Base-by-base conservation (phyloP, 2,113 vertebrate genomes). In the Muntiacus reevesi region DNA sequence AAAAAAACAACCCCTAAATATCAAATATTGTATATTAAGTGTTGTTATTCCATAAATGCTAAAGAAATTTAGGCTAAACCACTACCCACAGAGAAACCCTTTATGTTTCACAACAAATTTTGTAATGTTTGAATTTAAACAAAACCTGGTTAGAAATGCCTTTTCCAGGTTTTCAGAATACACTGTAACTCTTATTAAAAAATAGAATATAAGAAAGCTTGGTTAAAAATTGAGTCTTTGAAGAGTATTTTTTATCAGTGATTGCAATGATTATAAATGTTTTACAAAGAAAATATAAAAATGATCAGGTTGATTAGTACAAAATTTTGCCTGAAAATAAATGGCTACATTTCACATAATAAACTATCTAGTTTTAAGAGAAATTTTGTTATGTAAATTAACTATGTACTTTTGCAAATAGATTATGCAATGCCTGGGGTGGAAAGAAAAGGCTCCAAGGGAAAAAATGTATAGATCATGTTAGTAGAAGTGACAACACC, bases 91-190 rank as follows among this genome's bases (percentile, higher is more conserved):
- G 3, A 21, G 30, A 93, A 92, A 95, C 28, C 3, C 25, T 60
- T 55, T 79, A 17, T 57, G 36, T 76, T 93, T 91, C 60, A 86
- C 10, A 97, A 86, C n/a, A 92, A 71, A 86, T 90, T 95, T 86
- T 28, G 93, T 6, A 86, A 88, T 90, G 4, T 55, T 52, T n/a
- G 52, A n/a, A 54, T 12, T 83, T 96, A 87, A 86, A 67, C 89
- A 87, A 76, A 92, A 89, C 21, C 47, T 82, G 14, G 5, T 47
- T 85, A 71, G 28, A 93, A 33, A 97, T 88, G 14, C 23, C 10
- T 92, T 76, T 97, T 13, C 27, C 17, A 92, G 14, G 84, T 91
- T 97, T 97, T 89, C 43, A 96, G 67, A 97, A 86, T 52, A 94
- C 27, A 87, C 30, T 30, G 2, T 76, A 83, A 78, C 9, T 89